Percentiles rank a stretch among this genome's conserved stretches.
phyloP scores from a whole-genome alignment of 2,113 vertebrate species.

The Ciconia boyciana region DNA sequence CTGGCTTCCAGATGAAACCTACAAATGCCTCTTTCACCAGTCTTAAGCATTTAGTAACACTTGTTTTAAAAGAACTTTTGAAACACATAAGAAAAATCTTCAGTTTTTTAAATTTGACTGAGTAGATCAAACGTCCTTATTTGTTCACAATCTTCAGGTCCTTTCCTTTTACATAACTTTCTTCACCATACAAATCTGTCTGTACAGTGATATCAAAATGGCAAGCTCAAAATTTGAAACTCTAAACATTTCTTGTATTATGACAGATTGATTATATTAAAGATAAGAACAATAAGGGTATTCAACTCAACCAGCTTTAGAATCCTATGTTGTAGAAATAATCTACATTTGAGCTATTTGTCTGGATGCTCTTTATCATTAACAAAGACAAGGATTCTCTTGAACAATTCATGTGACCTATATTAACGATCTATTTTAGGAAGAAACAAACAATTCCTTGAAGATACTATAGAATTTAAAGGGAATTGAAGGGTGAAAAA shows the following conservation, averaged over 20 bases:
- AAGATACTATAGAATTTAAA: neutral
- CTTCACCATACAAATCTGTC: neutral
- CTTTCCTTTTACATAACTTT: neutral
- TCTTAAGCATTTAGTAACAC: neutral
- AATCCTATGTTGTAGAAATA: neutral
- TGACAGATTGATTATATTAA: neutral
- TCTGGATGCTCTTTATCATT: neutral
- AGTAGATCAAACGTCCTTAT: neutral
- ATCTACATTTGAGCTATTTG: neutral
- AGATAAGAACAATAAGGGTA: neutral
- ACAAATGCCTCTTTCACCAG: neutral
- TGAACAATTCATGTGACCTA: neutral
- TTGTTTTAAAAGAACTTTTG: neutral
- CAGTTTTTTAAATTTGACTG: neutral
- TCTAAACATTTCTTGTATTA: neutral
- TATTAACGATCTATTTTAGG: neutral
- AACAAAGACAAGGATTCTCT: neutral
- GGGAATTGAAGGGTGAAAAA: neutral
- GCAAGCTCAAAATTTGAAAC: neutral
- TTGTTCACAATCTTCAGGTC: neutral
- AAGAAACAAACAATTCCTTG: neutral
- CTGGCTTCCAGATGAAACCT: neutral
- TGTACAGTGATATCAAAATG: neutral
- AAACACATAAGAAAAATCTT: neutral
- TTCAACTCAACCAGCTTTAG: neutral